Base-by-base conservation (phyloP, 2,888 invertebrate species). In the Eupithecia exiguata region DNA sequence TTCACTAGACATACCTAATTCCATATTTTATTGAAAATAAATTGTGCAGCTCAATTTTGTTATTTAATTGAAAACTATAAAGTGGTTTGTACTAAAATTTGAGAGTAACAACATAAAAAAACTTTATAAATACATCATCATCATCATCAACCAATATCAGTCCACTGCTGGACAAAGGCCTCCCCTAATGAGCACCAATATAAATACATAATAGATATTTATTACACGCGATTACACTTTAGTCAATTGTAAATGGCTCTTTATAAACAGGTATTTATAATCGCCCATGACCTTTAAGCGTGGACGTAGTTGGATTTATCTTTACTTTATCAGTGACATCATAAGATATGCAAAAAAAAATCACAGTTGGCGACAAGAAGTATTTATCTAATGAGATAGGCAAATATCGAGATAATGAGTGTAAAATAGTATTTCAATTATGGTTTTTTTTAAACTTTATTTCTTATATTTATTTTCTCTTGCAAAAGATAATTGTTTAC, bases 281-380 rank as follows among this genome's bases (percentile, higher is more conserved):
- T n/a, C 18, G 66, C 40, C 40, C 65, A 36, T 65, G 66, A 66
- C 66, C 40, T 66, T 40, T 40, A 18, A 9, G 36, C 66, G 40
- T 35, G 38, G 10, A n/a, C 65, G n/a, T 35, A 35, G 12, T 38
- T 40, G 38, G 66, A 14, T 66, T 40, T 40, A 40, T 66, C 66
- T 66, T 40, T 25, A 40, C 66, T 62, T 38, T 63, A 69, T 73
- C 49, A 66, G 62, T 66, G 25, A 66, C 38, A 38, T 66, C 40
- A 71, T 36, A n/a, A 69, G 72, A 69, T 72, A 69, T 4, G 49
- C 30, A 25, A 65, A 58, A 25, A 65, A 58, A 67, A 65, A 75
- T 70, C 67, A 70, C 75, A 35, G 67, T 49, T 67, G 46, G 66
- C 40, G 66, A 66, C 66, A 25, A 12, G 25, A 66, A 36, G n/a